Evolutionary conservation across 1,140 invertebrate genomes (phyloP), one percentile per base, ranked within the genome.

Genomic region (Neuroterus valhalla): DNA sequence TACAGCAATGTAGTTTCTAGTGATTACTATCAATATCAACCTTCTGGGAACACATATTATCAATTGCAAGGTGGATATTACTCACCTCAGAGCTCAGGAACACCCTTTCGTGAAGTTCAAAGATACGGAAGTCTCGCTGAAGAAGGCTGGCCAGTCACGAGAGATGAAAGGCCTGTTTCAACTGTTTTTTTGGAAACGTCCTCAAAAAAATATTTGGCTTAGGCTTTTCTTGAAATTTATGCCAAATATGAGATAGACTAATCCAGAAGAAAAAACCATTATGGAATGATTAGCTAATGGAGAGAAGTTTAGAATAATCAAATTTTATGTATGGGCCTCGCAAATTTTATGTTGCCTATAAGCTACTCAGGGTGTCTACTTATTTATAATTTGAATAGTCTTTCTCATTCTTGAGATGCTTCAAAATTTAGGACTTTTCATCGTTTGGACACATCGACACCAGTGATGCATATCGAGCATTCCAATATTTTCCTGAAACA

Each of bases 91-190:
- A 90, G 84, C 48, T 85, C 84, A 14, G 88, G 85, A 6, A 84
- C 83, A 3, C 84, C 84, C 1, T 89, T 90, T 48, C 87, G 88
- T 6, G 87, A 85, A 1, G 88, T 89, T 0, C 88, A 89, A 48
- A 83, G 88, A n/a, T 89, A 89, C 76, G 88, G 88, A 1, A 90
- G 88, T 66, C 77, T 90, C 12, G 88, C 88, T 19, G 88, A 90
- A 38, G 89, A 89, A 21, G 74, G 85, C 2, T 89, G 89, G 89
- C 83, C 85, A 12, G 66, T 76, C 43, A 71, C 80, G n/a, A 86
- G 86, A 46, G 83, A 86, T 75, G 81, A 85, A 5, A 38, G 31
- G 10, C 31, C 31, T 8, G 31, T 38, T 38, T 38, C 31, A 38
- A 70, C 74, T 19, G 66, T 48, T 2, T 72, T 80, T 21, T 52